These are phyloP conservation scores for Dromas ardeola DNA, from an alignment of 2,113 vertebrate genomes.

Conservation along the genomic window DNA sequence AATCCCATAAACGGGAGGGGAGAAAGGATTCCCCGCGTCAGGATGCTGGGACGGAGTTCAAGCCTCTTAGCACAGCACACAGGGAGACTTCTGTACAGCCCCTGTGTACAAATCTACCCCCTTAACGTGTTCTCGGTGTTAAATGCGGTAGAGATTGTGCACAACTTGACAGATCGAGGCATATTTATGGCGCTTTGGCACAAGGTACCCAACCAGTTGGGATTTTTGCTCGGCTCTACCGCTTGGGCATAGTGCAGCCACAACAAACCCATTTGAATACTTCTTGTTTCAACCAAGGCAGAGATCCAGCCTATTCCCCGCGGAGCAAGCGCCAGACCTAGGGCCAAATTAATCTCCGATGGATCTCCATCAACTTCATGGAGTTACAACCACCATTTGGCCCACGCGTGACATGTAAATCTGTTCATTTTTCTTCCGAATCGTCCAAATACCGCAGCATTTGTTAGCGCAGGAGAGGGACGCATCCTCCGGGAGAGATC, in stretches of 20 bases:
- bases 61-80: background rate
- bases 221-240: constrained; percentile 5
- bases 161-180: background rate
- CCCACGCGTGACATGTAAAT: background rate
- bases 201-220: background rate
- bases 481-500: constrained; percentile 26
- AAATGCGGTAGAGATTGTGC: background rate
- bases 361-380: constrained; percentile 29
- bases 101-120: background rate
- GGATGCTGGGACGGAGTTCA: background rate
- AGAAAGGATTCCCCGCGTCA: background rate
- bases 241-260: constrained; percentile 34
- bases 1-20: background rate
- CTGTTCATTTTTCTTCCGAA: background rate
- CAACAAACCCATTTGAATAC: constrained; percentile 25
- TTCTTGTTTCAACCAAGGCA: constrained; percentile 38
- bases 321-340: background rate
- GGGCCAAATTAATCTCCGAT: constrained; percentile 47
- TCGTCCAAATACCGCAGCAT: background rate
- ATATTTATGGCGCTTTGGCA: constrained; percentile 25
- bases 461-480: constrained; percentile 15
- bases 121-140: background rate
- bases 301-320: constrained; percentile 28
- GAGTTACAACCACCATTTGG: constrained; percentile 6
- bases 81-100: background rate